Evolutionary conservation across 1,140 invertebrate species (phyloP).

Genomic region (Neoseiulus cucumeris): DNA sequence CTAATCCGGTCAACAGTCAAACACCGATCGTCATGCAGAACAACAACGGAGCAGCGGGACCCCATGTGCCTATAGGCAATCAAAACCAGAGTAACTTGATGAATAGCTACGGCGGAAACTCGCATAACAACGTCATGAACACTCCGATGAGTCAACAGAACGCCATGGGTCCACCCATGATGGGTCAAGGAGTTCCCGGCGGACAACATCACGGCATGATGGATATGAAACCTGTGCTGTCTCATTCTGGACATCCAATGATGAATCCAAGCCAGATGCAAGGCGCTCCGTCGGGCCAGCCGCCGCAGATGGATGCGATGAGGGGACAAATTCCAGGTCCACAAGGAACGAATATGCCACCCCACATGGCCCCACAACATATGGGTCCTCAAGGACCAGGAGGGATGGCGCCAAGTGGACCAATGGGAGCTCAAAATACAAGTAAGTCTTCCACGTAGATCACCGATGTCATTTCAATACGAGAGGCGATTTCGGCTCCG

Average conservation of each 20-base stretch:
- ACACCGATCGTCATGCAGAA: constrained; percentile 16
- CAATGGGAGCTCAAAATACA: background rate
- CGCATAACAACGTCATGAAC: no score
- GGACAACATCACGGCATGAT: background rate
- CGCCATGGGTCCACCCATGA: background rate
- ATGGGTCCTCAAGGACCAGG: background rate
- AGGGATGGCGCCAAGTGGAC: background rate
- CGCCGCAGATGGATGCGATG: background rate
- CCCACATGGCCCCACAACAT: background rate
- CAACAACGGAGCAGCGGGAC: constrained; percentile 37
- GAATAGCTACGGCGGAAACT: constrained; percentile 5
- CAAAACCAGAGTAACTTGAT: constrained; percentile 10
- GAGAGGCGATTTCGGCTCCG: no score
- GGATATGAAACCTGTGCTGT: background rate
- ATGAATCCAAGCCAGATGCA: constrained; percentile 17
- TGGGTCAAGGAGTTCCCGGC: background rate
- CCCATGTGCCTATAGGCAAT: constrained; percentile 17
- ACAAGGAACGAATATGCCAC: background rate
- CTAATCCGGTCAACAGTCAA: constrained; percentile 26
- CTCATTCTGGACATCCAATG: background rate
- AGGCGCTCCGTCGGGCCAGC: constrained; percentile 1
- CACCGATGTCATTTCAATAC: no score
- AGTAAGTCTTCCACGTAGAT: background rate
- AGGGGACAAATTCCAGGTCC: constrained; percentile 2
- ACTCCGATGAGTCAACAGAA: no score